These are phyloP conservation scores for Atractosteus spatula DNA, from an alignment of 2,113 vertebrate species.

Conservation along the genomic window DNA sequence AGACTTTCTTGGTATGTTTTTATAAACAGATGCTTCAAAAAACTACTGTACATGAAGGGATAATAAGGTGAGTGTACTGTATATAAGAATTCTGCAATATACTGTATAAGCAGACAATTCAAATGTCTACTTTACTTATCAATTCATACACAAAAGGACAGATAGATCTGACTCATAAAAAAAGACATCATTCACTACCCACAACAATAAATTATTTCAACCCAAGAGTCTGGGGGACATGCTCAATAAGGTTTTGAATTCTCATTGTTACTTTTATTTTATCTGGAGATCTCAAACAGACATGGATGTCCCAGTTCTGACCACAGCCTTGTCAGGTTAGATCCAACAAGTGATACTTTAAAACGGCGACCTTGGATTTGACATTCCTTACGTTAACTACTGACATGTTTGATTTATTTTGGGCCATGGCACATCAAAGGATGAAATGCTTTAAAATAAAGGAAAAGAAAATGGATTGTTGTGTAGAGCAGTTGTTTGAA, in stretches of 20 bases:
- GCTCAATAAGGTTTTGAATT: no score
- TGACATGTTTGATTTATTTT: neutral
- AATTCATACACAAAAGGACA: no score
- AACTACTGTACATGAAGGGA: no score
- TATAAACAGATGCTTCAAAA: no score
- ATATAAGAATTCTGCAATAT: no score
- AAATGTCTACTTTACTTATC: no score
- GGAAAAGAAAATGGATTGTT: constrained; percentile 8
- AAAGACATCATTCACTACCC: neutral
- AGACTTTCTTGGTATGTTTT: no score
- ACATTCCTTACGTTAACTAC: neutral
- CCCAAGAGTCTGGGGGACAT: no score
- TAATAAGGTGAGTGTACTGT: no score
- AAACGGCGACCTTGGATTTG: constrained; percentile 13
- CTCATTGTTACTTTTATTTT: no score
- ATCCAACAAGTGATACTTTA: neutral
- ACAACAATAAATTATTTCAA: neutral
- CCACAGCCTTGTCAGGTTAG: neutral
- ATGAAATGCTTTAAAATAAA: neutral
- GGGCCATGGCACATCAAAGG: neutral
- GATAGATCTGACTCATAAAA: neutral
- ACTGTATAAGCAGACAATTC: no score
- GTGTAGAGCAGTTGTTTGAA: neutral
- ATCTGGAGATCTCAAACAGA: neutral
- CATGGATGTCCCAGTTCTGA: neutral